These are phyloP conservation scores for Leptoclinus maculatus DNA, from an alignment of 2,797 vertebrate genomes.

Conservation along the genomic window DNA sequence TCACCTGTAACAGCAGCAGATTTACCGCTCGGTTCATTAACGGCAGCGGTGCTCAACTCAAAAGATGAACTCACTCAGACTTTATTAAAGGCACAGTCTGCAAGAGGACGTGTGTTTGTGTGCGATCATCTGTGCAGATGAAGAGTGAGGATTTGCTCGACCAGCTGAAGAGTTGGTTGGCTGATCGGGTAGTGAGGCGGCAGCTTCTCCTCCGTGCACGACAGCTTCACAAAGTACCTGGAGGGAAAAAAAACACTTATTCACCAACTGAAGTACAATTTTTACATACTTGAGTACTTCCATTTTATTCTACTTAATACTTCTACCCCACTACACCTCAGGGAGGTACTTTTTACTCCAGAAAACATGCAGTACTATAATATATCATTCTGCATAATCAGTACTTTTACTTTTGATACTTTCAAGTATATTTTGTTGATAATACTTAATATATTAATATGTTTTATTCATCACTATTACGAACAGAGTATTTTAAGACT, in stretches of 20 bases:
- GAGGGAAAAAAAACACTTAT: neutral
- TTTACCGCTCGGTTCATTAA: neutral
- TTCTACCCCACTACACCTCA: too few species aligned
- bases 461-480: too few species aligned
- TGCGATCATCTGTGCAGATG: slow-evolving; percentile 62
- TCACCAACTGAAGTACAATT: neutral
- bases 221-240: slow-evolving; percentile 84
- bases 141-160: slow-evolving; percentile 75
- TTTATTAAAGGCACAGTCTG: slow-evolving; percentile 33
- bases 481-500: too few species aligned
- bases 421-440: too few species aligned
- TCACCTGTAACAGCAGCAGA: neutral
- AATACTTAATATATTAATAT: too few species aligned
- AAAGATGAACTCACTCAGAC: neutral
- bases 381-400: too few species aligned
- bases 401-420: too few species aligned
- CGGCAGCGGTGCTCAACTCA: neutral
- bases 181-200: slow-evolving; percentile 82
- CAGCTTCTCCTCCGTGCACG: slow-evolving; percentile 77
- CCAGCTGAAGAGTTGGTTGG: slow-evolving; percentile 65
- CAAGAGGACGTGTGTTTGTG: neutral
- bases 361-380: too few species aligned
- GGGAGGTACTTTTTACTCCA: too few species aligned
- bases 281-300: too few species aligned
- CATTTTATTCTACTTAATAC: too few species aligned